phyloP scores from a whole-genome alignment of 2,797 vertebrate genomes.

The Perodicticus potto region DNA sequence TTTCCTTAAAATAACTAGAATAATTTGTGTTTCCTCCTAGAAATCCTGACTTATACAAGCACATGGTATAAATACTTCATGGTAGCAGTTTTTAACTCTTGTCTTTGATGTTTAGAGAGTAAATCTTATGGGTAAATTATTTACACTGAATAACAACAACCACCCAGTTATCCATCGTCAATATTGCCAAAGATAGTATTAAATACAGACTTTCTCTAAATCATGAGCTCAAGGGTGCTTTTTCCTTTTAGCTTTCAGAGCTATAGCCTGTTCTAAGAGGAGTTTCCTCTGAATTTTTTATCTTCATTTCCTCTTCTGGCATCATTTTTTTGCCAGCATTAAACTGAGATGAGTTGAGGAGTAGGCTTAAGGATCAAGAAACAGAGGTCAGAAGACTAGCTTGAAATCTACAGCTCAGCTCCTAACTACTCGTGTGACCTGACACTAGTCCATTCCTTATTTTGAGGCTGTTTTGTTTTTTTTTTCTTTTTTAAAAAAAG shows the following conservation, averaged over 20 bases:
- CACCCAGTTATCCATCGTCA: constrained; percentile 72
- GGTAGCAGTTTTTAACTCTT: constrained; percentile 35
- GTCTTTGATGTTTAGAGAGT: constrained; percentile 64
- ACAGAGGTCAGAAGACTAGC: background rate
- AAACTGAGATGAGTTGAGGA: background rate
- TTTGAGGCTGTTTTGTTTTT: background rate
- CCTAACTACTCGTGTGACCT: background rate
- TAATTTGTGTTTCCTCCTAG: constrained; percentile 74
- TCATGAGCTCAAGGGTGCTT: constrained; percentile 65
- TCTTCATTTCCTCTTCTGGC: constrained; percentile 44
- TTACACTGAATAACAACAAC: constrained; percentile 64
- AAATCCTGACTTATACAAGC: constrained; percentile 68
- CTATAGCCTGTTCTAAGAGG: constrained; percentile 30
- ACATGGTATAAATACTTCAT: constrained; percentile 66
- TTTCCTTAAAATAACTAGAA: constrained; percentile 69
- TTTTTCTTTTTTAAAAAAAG: too few relatives aligned
- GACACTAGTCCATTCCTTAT: background rate
- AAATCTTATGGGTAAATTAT: constrained; percentile 75
- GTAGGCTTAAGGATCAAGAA: background rate
- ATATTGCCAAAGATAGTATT: constrained; percentile 67
- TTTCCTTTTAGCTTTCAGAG: constrained; percentile 48
- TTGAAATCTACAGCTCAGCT: background rate
- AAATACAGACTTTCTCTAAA: constrained; percentile 74
- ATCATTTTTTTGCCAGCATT: constrained; percentile 22
- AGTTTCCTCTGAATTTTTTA: constrained; percentile 6